Evolutionary conservation across 1,140 invertebrate genomes (phyloP).

Genomic region (Drosophila arizonae): DNA sequence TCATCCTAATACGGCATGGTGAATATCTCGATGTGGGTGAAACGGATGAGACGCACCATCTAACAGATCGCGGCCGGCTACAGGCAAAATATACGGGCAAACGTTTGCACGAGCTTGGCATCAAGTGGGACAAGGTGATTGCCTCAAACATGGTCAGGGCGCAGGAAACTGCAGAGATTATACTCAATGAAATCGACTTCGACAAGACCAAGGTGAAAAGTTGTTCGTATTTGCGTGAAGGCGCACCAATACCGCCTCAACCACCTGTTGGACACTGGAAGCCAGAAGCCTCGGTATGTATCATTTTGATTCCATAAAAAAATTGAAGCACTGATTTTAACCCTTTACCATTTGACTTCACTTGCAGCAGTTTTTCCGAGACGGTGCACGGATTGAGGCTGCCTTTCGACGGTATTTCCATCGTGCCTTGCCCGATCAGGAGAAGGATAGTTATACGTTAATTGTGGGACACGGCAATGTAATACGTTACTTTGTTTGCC

Average conservation of each 20-base stretch:
- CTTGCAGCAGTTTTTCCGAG: slow-evolving; percentile 94
- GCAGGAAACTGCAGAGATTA: slow-evolving; percentile 94
- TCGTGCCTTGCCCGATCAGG: slow-evolving; percentile 91
- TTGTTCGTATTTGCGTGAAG: slow-evolving; percentile 94
- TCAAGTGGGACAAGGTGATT: slow-evolving; percentile 91
- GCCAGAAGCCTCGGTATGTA: slow-evolving; percentile 90
- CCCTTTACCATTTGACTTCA: slow-evolving; percentile 19
- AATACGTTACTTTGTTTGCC: slow-evolving; percentile 98
- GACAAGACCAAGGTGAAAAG: slow-evolving; percentile 85
- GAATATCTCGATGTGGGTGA: slow-evolving; percentile 92
- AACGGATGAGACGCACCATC: slow-evolving; percentile 88
- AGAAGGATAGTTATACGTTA: slow-evolving; percentile 94
- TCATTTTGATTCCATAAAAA: not conserved
- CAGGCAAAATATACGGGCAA: slow-evolving; percentile 93
- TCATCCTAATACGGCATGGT: slow-evolving; percentile 97
- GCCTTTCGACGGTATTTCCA: slow-evolving; percentile 97
- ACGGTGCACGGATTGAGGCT: slow-evolving; percentile 98
- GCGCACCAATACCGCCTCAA: slow-evolving; percentile 97
- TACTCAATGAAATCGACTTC: slow-evolving; percentile 84
- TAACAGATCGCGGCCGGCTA: slow-evolving; percentile 91
- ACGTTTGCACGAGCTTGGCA: slow-evolving; percentile 88
- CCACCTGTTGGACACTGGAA: slow-evolving; percentile 94
- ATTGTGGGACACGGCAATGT: slow-evolving; percentile 99
- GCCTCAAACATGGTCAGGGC: slow-evolving; percentile 97
- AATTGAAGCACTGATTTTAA: slow-evolving; percentile 21